Evolutionary conservation across 2,797 vertebrate genomes (phyloP).

Genomic region (Macropodus opercularis): DNA sequence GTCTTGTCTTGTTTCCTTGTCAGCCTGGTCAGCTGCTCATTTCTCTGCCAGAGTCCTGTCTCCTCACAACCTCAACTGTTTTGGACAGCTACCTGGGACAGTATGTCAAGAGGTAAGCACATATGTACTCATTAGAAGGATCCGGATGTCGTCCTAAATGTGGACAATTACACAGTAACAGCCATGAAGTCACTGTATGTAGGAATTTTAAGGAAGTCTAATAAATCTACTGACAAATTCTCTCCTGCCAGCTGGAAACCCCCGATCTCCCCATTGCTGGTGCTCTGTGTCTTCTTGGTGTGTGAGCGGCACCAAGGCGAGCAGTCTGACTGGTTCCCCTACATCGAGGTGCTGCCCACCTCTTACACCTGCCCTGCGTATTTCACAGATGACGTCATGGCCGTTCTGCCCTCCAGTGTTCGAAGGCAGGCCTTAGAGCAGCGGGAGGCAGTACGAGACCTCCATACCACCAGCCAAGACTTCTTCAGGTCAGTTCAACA

Average conservation of each 20-base stretch:
- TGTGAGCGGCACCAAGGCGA: slow-evolving; percentile 84
- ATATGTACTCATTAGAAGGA: neutral
- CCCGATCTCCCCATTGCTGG: slow-evolving; percentile 85
- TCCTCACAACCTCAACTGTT: slow-evolving; percentile 89
- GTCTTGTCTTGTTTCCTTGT: slow-evolving; percentile 8
- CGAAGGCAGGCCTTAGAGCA: slow-evolving; percentile 81
- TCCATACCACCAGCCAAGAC: slow-evolving; percentile 76
- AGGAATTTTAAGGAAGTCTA: no score
- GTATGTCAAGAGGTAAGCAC: slow-evolving; percentile 84
- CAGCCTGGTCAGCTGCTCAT: slow-evolving; percentile 86
- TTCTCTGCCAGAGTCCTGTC: slow-evolving; percentile 90
- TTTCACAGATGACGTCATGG: slow-evolving; percentile 74
- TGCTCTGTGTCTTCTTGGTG: slow-evolving; percentile 89
- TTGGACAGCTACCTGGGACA: slow-evolving; percentile 87
- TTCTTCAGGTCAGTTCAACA: slow-evolving; percentile 79
- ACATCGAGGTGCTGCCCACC: slow-evolving; percentile 87
- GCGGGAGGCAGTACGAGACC: slow-evolving; percentile 72
- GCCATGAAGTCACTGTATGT: neutral
- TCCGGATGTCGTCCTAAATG: neutral
- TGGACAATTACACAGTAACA: neutral
- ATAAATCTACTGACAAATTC: no score
- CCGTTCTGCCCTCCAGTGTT: slow-evolving; percentile 81
- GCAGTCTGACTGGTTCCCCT: slow-evolving; percentile 88
- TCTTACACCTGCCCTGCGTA: slow-evolving; percentile 88
- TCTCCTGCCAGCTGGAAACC: slow-evolving; percentile 84